A percentile compares a stretch with the other conserved stretches of the same genome.
These are phyloP conservation scores for Bergia puertoricense DNA, from an alignment of 92 coral and sea anemone species.

Conservation along the genomic window DNA sequence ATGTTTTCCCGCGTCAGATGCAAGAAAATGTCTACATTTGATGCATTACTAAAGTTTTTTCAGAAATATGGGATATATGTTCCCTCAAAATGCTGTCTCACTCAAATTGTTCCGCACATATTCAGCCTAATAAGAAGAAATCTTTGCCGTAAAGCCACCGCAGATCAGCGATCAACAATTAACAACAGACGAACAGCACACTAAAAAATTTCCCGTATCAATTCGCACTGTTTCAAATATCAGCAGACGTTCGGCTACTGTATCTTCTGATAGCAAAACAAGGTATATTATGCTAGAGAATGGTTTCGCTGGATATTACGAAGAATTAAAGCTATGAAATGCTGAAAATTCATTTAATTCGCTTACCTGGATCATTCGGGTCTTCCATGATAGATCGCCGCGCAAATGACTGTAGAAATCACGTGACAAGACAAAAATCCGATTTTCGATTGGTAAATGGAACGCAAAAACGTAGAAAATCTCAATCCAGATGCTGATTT, in stretches of 20 bases:
- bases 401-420: background rate
- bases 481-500: too few species aligned
- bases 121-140: conserved; percentile 5
- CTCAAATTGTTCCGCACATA: background rate
- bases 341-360: conserved; percentile 7
- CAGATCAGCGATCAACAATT: conserved; percentile 8
- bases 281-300: conserved; percentile 5
- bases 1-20: too few species aligned
- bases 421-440: conserved; percentile 10
- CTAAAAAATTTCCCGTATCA: conserved; percentile 8
- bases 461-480: background rate
- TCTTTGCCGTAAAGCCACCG: conserved; percentile 3
- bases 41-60: too few species aligned
- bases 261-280: background rate
- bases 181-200: conserved; percentile 8
- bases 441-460: background rate
- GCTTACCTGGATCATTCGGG: conserved; percentile 9
- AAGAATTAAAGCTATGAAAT: background rate
- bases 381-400: conserved; percentile 15
- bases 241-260: background rate
- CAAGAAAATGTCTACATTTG: too few species aligned
- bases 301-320: conserved; percentile 8
- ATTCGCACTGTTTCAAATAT: conserved; percentile 5
- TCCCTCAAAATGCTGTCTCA: conserved; percentile 2
- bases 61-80: background rate